A percentile compares a stretch with the other conserved stretches of the same genome.
These are phyloP conservation scores for Melanchra persicariae DNA, from an alignment of 2,888 invertebrate genomes.

Conservation along the genomic window DNA sequence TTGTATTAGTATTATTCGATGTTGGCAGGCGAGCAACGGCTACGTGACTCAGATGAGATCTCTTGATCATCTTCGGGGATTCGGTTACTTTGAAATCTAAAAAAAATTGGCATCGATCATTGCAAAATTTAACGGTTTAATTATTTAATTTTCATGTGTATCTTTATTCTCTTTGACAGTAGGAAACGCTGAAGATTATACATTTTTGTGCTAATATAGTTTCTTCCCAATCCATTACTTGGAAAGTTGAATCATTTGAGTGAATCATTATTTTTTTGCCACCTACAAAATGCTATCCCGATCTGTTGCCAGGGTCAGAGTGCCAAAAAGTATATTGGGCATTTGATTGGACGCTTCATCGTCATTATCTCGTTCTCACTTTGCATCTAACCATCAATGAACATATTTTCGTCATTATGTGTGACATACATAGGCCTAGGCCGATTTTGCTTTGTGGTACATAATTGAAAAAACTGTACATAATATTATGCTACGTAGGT, in stretches of 20 bases:
- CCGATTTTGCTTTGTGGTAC: background rate
- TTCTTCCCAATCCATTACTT: constrained; percentile 11
- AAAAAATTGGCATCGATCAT: constrained; percentile 59
- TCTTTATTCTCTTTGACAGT: constrained; percentile 50
- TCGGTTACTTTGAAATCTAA: constrained; percentile 60
- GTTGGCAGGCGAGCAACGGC: constrained; percentile 80
- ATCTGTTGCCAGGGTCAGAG: constrained; percentile 51
- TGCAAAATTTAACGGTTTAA: constrained; percentile 30
- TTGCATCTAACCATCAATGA: constrained; percentile 12
- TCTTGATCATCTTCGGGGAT: constrained; percentile 79
- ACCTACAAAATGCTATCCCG: constrained; percentile 12
- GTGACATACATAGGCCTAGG: background rate
- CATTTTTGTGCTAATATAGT: constrained; percentile 16
- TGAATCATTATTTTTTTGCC: constrained; percentile 52
- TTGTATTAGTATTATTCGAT: constrained; percentile 72
- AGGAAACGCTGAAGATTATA: constrained; percentile 10
- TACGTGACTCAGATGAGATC: constrained; percentile 85
- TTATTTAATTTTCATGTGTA: constrained; percentile 38
- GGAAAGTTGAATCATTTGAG: constrained; percentile 50
- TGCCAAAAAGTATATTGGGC: constrained; percentile 41
- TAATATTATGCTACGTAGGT: constrained; percentile 21
- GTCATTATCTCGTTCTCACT: constrained; percentile 21
- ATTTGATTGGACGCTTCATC: constrained; percentile 39
- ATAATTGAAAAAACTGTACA: constrained; percentile 30
- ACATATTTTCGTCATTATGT: constrained; percentile 15